phyloP scores from a whole-genome alignment of 2,888 invertebrate genomes.

The Endomychus coccineus region DNA sequence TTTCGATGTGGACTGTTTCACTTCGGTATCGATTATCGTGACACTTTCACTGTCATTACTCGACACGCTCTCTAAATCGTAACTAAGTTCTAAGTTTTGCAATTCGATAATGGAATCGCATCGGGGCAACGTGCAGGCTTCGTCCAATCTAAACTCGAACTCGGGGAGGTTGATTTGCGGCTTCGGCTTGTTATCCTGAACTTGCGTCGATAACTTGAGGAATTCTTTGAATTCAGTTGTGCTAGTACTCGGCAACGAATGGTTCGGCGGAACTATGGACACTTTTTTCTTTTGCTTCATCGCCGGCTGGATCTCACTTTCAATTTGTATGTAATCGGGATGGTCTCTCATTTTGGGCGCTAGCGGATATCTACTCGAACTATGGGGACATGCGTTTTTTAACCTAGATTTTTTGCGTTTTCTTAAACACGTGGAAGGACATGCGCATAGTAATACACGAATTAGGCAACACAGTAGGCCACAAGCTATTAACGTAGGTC shows the following conservation, averaged over 20 bases:
- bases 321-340: conserved; percentile 45
- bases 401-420: conserved; percentile 57
- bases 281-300: conserved; percentile 42
- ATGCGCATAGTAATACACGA: conserved; percentile 77
- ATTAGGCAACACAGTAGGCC: conserved; percentile 78
- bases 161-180: conserved; percentile 22
- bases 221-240: conserved; percentile 36
- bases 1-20: conserved; percentile 28
- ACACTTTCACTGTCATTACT: conserved; percentile 32
- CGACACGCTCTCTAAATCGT: conserved; percentile 38
- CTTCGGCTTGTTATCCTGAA: conserved; percentile 17
- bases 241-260: conserved; percentile 41
- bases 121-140: conserved; percentile 21
- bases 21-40: conserved; percentile 27
- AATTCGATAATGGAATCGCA: conserved; percentile 44
- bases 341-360: conserved; percentile 47
- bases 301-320: conserved; percentile 30
- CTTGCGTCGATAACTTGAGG: conserved; percentile 30
- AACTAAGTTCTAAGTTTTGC: conserved; percentile 39
- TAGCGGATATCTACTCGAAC: conserved; percentile 43
- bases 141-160: conserved; percentile 29
- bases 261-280: conserved; percentile 41
- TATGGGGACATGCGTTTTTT: conserved; percentile 43
- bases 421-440: conserved; percentile 68
- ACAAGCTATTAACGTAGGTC: conserved; percentile 62